These are phyloP conservation scores for Phasianus colchicus DNA, from an alignment of 2,113 vertebrate species.

Conservation along the genomic window DNA sequence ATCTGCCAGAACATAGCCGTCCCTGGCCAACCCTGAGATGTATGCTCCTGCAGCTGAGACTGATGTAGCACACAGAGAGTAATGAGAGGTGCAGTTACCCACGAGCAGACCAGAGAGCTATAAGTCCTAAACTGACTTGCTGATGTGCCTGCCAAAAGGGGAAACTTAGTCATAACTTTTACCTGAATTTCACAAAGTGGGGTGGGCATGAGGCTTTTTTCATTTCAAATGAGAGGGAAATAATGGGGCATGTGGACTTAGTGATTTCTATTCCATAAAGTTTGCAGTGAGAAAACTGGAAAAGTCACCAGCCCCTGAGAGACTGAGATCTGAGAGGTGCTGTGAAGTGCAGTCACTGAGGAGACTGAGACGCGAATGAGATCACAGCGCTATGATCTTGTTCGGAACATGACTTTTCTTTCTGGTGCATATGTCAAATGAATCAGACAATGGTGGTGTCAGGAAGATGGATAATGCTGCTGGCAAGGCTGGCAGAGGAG, in stretches of 20 bases:
- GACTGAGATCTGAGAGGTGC: slow-evolving; percentile 27
- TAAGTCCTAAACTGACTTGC: not conserved
- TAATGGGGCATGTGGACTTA: not conserved
- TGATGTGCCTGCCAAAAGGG: rapidly evolving
- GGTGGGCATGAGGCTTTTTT: not conserved
- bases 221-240: not conserved
- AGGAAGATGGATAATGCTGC: slow-evolving; percentile 63
- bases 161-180: not conserved
- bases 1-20: rapidly evolving
- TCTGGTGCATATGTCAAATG: slow-evolving; percentile 44
- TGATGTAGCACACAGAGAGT: rapidly evolving
- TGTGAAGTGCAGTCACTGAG: not conserved
- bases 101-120: not conserved
- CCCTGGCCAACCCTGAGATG: not conserved
- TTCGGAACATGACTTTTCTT: slow-evolving; percentile 40
- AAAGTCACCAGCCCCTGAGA: slow-evolving; percentile 21
- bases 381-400: slow-evolving; percentile 51
- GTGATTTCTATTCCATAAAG: not conserved
- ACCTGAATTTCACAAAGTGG: not conserved
- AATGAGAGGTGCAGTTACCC: rapidly evolving
- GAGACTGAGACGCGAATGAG: slow-evolving; percentile 35
- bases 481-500: slow-evolving; percentile 30
- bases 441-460: slow-evolving; percentile 42
- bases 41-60: not conserved
- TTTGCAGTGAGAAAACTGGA: slow-evolving; percentile 44